These are phyloP conservation scores for Drosophila cracens DNA, from an alignment of 2,888 invertebrate genomes.

Conservation along the genomic window DNA sequence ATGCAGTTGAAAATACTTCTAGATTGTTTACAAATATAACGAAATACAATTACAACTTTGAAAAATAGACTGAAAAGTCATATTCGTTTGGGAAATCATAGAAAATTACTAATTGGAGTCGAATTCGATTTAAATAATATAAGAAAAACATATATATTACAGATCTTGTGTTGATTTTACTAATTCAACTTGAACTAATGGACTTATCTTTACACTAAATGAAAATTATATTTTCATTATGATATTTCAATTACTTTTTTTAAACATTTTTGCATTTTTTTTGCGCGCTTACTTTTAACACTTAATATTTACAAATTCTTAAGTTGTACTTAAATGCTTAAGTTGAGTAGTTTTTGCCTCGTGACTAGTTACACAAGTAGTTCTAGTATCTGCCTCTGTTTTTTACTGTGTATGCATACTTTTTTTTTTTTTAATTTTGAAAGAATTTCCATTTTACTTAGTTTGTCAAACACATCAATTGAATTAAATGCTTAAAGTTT, in stretches of 20 bases:
- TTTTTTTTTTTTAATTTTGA: conserved; percentile 34
- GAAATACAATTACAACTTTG: conserved; percentile 4
- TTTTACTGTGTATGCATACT: background rate
- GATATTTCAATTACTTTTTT: conserved; percentile 17
- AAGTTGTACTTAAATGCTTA: conserved; percentile 64
- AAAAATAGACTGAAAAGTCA: background rate
- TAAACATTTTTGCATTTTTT: conserved; percentile 29
- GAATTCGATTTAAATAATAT: conserved; percentile 14
- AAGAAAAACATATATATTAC: conserved; percentile 46
- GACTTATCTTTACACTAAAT: conserved; percentile 56
- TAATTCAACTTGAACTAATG: conserved; percentile 33
- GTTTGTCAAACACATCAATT: conserved; percentile 51
- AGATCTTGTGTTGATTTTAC: conserved; percentile 16
- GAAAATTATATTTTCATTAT: conserved; percentile 60
- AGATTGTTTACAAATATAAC: conserved; percentile 15
- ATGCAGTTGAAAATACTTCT: conserved; percentile 31
- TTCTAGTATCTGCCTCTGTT: conserved; percentile 26
- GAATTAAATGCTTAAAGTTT: conserved; percentile 32
- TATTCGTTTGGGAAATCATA: conserved; percentile 21
- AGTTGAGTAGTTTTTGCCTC: conserved; percentile 65
- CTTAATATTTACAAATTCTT: conserved; percentile 69
- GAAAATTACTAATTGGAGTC: background rate
- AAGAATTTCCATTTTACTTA: conserved; percentile 28
- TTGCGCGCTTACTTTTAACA: conserved; percentile 38
- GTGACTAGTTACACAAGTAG: conserved; percentile 44